Percentiles rank a stretch among this genome's conserved stretches.
These are phyloP conservation scores for Erynnis tages DNA, from an alignment of 2,888 invertebrate species.

Conservation along the genomic window DNA sequence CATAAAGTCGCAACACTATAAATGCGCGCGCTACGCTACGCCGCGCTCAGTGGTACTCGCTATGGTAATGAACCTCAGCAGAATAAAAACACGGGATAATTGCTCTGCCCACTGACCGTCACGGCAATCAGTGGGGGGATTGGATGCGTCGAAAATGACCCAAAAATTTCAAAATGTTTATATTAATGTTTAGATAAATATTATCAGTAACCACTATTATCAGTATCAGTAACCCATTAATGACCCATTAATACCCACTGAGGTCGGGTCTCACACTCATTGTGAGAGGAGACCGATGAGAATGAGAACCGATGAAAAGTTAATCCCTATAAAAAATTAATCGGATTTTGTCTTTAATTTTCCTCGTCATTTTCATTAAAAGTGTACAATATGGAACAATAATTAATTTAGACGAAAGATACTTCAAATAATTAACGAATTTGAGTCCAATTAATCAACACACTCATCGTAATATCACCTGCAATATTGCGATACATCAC, in stretches of 20 bases:
- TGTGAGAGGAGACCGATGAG: too few species aligned
- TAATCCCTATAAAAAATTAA: too few species aligned
- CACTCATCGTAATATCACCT: neutral
- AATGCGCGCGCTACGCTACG: slow-evolving; percentile 63
- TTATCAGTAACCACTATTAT: too few species aligned
- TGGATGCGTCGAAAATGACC: slow-evolving; percentile 27
- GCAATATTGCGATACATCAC: neutral
- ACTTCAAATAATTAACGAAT: slow-evolving; percentile 16
- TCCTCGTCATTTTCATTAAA: slow-evolving; percentile 3
- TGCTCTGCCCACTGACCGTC: slow-evolving; percentile 69
- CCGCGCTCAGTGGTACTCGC: slow-evolving; percentile 64
- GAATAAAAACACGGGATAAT: slow-evolving; percentile 75
- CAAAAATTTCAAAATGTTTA: neutral
- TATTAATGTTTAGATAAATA: neutral
- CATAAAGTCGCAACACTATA: slow-evolving; percentile 55
- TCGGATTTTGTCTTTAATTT: neutral
- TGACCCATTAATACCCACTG: too few species aligned
- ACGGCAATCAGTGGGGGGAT: slow-evolving; percentile 47
- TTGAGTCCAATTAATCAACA: slow-evolving; percentile 17
- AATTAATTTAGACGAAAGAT: slow-evolving; percentile 4
- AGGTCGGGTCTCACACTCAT: too few species aligned
- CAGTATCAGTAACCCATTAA: too few species aligned
- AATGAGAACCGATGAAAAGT: too few species aligned
- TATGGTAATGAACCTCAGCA: slow-evolving; percentile 74
- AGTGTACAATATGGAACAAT: neutral